Base-by-base conservation (phyloP, 2,888 invertebrate genomes). In the Drosophila differens region DNA sequence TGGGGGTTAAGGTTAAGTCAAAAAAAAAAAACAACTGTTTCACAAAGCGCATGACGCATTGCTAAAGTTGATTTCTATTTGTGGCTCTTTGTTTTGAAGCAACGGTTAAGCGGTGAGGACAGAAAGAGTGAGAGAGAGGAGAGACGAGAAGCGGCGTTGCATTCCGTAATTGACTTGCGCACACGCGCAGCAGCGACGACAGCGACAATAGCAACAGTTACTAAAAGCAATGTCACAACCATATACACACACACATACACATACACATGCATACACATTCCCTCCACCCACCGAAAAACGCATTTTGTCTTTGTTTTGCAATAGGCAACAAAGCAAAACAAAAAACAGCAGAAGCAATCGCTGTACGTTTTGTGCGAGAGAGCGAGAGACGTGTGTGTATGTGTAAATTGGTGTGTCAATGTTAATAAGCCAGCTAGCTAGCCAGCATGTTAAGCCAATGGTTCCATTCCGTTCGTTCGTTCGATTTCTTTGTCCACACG, bases 221-320 rank as follows among this genome's bases (percentile, higher is more conserved):
- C 58, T 59, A 51, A 70, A 64, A 49, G 70, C 87, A 84, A 83
- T 89, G 87, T 81, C 89, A 78, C 77, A 66, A 35, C 28, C 6
- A 6, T n/a, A n/a, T 3, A 49, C 19, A 75, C 25, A 47, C 39
- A 53, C 33, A 33, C 12, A 12, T 1, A 33, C 19, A 61, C 51
- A 35, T 28, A 49, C 39, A 51, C 14, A 30, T 10, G 4, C 19
- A 28, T 10, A 52, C 19, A 75, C 47, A 25, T 25, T 16, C 47
- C 47, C 25, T 47, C 9, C 16, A 22, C 25, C 25, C 16, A 47
- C 47, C 47, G 16, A 47, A 16, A 47, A 87, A 80, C 77, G 83
- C 90, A 88, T 73, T 85, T 83, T 77, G 89, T 62, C 88, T 85
- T 85, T 85, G 88, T 85, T 89, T 70, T 76, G 74, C 76, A 82